Base-by-base conservation (phyloP, 2,888 invertebrate genomes). In the Chaitophorus viminalis region DNA sequence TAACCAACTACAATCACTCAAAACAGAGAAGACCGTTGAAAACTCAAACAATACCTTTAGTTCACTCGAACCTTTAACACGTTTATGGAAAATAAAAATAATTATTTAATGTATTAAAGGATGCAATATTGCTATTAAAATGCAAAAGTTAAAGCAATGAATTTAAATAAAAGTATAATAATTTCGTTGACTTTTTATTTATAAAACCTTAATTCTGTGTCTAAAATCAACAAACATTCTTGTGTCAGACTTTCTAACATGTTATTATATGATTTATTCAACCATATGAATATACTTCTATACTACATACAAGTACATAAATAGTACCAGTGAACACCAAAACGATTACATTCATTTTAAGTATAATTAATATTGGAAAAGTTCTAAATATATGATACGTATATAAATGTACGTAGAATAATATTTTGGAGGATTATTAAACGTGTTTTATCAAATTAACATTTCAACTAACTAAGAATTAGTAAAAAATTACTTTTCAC, bases 1-100 rank as follows among this genome's bases (percentile, higher is more conserved):
- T 85, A 78, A 86, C 85, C 85, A 54, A 76, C 74, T 36, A 54
- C 84, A 76, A 84, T 84, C 76, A 54, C 68, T 84, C 84, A 76
- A 76, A 84, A 46, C 74, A 33, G 36, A 74, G 54, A 83, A 60
- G 60, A 14, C 74, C 54, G 74, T 36, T 36, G 54, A 36, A 82
- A 83, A 83, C 74, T 60, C 74, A 18, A 29, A 82, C 72, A 39
- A 74, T 54, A 78, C 11, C n/a, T 82, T 72, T 52, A 52, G 82
- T 72, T 72, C 70, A 72, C 72, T 72, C 70, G 46, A n/a, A 46
- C 21, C 29, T 21, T 68, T 72, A 72, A 25, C 25, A 72, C 39
- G 46, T 82, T 33, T 52, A 25, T 33, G 18, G 21, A 78, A 68
- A n/a, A 36, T 2, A 21, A 79, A 65, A 36, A 54, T 60, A 14